Evolutionary conservation across 2,888 invertebrate species (phyloP).

Genomic region (Pseudococcus longispinus): DNA sequence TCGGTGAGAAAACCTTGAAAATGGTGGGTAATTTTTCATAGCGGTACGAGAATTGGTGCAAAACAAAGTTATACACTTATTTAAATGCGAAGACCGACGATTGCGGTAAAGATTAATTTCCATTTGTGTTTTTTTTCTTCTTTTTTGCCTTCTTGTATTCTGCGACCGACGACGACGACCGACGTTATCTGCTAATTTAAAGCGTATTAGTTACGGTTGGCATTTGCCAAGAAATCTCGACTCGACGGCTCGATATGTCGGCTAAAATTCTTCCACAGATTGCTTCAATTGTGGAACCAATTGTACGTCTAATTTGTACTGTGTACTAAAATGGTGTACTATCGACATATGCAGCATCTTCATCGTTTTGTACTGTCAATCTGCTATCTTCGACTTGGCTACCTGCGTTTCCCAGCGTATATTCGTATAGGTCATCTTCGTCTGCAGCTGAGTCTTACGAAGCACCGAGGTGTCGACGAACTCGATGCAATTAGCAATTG

Average conservation of each 20-base stretch:
- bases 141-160: not conserved
- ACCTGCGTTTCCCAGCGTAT: not conserved
- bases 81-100: not conserved
- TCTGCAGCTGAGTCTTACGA: not conserved
- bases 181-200: conserved; percentile 25
- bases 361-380: conserved; percentile 11
- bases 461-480: not conserved
- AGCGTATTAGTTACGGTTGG: conserved; percentile 10
- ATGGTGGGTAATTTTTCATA: not conserved
- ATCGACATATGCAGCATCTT: not conserved
- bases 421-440: not conserved
- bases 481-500: not conserved
- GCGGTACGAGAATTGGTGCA: not conserved
- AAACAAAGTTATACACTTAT: not conserved
- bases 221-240: conserved; percentile 27
- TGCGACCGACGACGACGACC: not conserved
- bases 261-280: conserved; percentile 29
- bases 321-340: not conserved
- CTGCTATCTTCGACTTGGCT: not conserved
- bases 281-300: conserved; percentile 35
- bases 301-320: not conserved
- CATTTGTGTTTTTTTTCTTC: not conserved
- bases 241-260: not conserved
- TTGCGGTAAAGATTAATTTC: conserved; percentile 6
- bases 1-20: not conserved